Conservation (phyloP, 1,140 invertebrate species). For the Halictus rubicundus region DNA sequence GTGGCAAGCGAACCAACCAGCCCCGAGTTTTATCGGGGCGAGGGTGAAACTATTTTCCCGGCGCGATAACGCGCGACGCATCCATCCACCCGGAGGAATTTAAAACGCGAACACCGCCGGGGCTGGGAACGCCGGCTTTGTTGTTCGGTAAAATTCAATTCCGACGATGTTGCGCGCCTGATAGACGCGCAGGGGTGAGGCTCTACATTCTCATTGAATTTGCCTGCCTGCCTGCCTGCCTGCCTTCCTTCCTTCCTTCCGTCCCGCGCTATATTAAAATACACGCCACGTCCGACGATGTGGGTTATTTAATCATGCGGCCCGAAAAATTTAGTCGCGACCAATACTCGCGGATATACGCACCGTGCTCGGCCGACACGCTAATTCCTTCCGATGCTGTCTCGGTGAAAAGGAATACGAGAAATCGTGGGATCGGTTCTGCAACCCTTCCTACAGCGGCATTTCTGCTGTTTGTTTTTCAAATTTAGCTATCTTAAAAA, state of each 20-base stretch:
- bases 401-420: no score
- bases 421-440: no score
- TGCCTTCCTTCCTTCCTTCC: no score
- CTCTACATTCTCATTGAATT: neutral
- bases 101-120: neutral
- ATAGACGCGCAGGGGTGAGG: neutral
- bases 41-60: slow-evolving; percentile 30
- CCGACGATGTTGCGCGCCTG: slow-evolving; percentile 1
- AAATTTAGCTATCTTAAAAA: no score
- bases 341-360: no score
- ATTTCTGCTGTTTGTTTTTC: no score
- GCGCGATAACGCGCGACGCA: slow-evolving; percentile 28
- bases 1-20: neutral
- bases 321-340: no score
- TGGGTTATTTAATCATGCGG: neutral
- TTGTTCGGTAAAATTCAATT: slow-evolving; percentile 30
- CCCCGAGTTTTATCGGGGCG: slow-evolving; percentile 48
- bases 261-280: neutral
- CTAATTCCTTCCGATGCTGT: no score
- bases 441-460: no score
- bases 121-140: neutral
- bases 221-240: neutral
- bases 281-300: neutral
- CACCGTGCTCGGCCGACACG: no score
- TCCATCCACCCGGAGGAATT: slow-evolving; percentile 19